Percentiles rank a stretch among this genome's conserved stretches.
Conservation (phyloP, 2,113 vertebrate genomes). For the Coptodon bakossiorum region DNA sequence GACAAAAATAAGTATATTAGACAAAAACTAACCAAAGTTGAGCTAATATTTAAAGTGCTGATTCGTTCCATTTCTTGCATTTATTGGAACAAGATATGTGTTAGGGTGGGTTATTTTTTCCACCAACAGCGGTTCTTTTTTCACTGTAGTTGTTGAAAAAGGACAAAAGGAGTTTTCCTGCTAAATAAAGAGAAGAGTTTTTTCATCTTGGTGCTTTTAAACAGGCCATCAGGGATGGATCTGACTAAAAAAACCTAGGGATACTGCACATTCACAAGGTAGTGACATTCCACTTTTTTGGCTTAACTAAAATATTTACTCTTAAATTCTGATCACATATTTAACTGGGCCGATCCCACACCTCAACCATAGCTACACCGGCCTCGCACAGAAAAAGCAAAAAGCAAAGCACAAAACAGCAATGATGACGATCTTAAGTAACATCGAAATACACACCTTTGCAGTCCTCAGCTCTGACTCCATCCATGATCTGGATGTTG, state of each 20-base stretch:
- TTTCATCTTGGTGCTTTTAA: not conserved
- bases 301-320: fast-evolving
- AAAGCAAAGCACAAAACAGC: not conserved
- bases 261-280: not conserved
- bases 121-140: not conserved
- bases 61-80: not conserved
- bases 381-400: not conserved
- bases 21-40: not conserved
- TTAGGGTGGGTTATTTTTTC: fast-evolving
- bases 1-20: not conserved
- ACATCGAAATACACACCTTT: constrained; percentile 65
- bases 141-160: not conserved
- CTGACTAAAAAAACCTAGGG: not conserved
- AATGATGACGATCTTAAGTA: not conserved
- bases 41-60: not conserved
- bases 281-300: not conserved
- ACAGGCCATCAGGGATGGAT: not conserved
- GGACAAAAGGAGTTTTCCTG: not conserved
- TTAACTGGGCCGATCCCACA: not conserved
- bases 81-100: not conserved
- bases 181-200: not conserved
- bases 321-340: not conserved
- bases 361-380: fast-evolving
- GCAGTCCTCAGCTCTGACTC: constrained; percentile 76
- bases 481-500: constrained; percentile 84